phyloP scores from a whole-genome alignment of 2,888 invertebrate species.

The Drosophila nr. perissopoda region DNA sequence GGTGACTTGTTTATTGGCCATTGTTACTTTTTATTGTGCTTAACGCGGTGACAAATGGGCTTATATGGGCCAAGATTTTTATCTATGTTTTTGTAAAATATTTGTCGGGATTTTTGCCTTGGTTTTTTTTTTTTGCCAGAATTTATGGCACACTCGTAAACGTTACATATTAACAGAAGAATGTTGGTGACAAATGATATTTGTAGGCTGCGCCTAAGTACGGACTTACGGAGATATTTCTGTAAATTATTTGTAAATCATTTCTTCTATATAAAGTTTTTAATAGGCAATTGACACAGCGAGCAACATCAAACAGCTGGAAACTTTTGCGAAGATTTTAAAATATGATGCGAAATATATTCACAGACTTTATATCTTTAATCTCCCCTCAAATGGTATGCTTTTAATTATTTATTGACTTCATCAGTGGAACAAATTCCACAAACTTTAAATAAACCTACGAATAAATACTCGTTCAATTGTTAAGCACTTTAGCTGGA shows the following conservation, averaged over 20 bases:
- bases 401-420: neutral
- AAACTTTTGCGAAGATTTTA: neutral
- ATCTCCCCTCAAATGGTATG: neutral
- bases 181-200: too few relatives aligned
- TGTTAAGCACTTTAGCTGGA: neutral
- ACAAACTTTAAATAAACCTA: neutral
- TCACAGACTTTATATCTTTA: neutral
- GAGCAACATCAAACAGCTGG: neutral
- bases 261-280: neutral
- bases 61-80: conserved; percentile 22
- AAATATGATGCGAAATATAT: neutral
- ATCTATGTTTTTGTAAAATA: conserved; percentile 12
- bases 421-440: neutral
- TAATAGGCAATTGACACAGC: neutral
- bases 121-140: neutral
- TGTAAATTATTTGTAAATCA: neutral
- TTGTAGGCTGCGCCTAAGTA: neutral
- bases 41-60: conserved; percentile 64
- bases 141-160: conserved; percentile 25
- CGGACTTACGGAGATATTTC: neutral
- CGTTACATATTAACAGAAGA: conserved; percentile 7
- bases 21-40: conserved; percentile 33
- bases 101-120: neutral
- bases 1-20: conserved; percentile 67
- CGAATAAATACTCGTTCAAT: neutral